A percentile compares a stretch with the other conserved stretches of the same genome.
Conservation (phyloP, 2,113 vertebrate species). For the Erinaceus europaeus region DNA sequence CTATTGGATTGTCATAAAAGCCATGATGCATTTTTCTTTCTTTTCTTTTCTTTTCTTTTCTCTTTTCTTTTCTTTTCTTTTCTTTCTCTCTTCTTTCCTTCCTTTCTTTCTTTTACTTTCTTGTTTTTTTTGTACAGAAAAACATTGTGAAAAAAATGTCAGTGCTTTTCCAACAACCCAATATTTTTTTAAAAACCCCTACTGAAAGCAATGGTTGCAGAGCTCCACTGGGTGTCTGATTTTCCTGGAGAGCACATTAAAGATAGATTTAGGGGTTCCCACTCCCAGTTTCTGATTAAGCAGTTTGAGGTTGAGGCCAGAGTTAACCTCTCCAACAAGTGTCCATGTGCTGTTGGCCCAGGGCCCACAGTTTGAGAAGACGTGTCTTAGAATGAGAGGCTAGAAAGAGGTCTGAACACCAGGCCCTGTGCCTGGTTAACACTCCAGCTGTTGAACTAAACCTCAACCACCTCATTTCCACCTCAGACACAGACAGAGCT, state of each 20-base stretch:
- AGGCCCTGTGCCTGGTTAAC: fast-evolving
- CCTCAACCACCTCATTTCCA: background rate
- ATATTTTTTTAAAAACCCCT: too few species aligned
- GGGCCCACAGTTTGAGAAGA: background rate
- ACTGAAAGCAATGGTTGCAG: background rate
- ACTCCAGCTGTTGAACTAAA: background rate
- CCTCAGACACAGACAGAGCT: background rate
- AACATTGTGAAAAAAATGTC: too few species aligned
- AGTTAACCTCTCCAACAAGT: background rate
- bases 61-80: too few species aligned
- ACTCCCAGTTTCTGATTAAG: background rate
- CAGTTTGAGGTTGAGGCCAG: background rate
- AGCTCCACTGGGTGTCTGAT: fast-evolving
- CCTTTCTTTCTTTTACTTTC: too few species aligned
- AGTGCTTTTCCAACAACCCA: too few species aligned
- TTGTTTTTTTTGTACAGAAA: too few species aligned
- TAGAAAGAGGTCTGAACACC: background rate
- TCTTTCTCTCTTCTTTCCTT: too few species aligned
- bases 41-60: too few species aligned
- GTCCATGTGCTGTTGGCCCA: background rate
- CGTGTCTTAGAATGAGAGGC: background rate
- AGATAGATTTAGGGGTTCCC: background rate
- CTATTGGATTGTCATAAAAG: too few species aligned
- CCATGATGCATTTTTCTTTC: too few species aligned
- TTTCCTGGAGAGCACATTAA: background rate